A percentile compares a stretch with the other conserved stretches of the same genome.
Conservation (phyloP, 2,113 vertebrate genomes). For the Toxostoma redivivum region DNA sequence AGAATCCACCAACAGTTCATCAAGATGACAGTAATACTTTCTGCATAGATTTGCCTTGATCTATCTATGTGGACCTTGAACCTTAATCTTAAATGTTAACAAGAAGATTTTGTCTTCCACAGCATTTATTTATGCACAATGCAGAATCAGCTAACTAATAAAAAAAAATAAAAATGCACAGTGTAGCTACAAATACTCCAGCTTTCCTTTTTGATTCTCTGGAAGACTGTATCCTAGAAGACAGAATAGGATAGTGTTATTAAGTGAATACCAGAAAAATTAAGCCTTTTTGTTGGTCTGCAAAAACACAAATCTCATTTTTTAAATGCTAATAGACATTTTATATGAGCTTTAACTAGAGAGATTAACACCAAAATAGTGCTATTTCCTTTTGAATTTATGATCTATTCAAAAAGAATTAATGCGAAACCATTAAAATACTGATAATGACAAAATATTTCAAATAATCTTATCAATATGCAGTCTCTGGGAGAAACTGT, state of each 20-base stretch:
- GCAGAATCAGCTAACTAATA: neutral
- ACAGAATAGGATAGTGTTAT: neutral
- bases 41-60: neutral
- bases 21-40: fast-evolving
- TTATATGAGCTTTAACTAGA: neutral
- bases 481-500: neutral
- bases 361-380: neutral
- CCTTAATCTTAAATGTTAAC: neutral
- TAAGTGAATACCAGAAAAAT: neutral
- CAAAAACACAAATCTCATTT: neutral
- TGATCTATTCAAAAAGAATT: neutral
- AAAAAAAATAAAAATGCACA: no score
- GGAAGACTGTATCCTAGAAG: neutral
- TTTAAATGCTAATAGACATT: neutral
- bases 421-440: neutral
- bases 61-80: neutral
- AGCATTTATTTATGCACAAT: neutral
- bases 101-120: neutral
- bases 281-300: neutral
- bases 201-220: neutral
- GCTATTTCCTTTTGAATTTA: neutral
- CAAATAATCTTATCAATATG: neutral
- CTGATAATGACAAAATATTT: neutral
- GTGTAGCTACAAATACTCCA: neutral
- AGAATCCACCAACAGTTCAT: neutral